A percentile compares a stretch with the other conserved stretches of the same genome.
Evolutionary conservation across 92 coral and sea anemone species (phyloP).

Genomic region (Bergia sp.): DNA sequence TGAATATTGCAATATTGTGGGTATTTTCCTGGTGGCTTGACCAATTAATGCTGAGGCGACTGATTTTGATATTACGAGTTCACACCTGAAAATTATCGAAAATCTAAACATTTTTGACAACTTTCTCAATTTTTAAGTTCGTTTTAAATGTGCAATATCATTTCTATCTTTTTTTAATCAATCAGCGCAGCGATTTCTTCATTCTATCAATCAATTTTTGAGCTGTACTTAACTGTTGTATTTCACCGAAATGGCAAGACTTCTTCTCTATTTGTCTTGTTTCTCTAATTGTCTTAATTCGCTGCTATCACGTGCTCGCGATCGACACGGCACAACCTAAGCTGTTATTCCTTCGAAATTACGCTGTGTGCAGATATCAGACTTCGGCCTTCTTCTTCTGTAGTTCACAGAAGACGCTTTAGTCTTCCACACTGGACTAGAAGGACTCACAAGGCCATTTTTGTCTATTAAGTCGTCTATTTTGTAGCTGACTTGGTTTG

Average conservation of each 20-base stretch:
- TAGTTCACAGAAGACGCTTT: neutral
- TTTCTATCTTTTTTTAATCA: neutral
- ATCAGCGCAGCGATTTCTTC: neutral
- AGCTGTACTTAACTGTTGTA: neutral
- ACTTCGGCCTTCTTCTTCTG: neutral
- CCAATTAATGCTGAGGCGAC: neutral
- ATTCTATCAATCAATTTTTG: neutral
- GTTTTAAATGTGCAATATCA: neutral
- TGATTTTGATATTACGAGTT: neutral
- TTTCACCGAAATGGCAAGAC: neutral
- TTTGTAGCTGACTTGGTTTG: neutral
- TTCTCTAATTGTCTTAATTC: neutral
- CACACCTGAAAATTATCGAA: neutral
- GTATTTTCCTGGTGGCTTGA: too few relatives aligned
- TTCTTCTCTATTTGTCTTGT: too few relatives aligned
- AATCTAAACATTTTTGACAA: neutral
- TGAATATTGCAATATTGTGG: too few relatives aligned
- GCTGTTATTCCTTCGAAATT: slow-evolving; percentile 17
- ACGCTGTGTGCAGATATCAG: slow-evolving; percentile 9
- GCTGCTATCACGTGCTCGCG: neutral
- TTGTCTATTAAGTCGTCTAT: neutral
- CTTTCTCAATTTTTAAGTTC: neutral
- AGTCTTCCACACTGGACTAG: slow-evolving; percentile 34
- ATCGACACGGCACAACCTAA: neutral
- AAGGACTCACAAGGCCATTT: neutral